These are phyloP conservation scores for Eilema griseolum DNA, from an alignment of 2,888 invertebrate species.

Conservation along the genomic window DNA sequence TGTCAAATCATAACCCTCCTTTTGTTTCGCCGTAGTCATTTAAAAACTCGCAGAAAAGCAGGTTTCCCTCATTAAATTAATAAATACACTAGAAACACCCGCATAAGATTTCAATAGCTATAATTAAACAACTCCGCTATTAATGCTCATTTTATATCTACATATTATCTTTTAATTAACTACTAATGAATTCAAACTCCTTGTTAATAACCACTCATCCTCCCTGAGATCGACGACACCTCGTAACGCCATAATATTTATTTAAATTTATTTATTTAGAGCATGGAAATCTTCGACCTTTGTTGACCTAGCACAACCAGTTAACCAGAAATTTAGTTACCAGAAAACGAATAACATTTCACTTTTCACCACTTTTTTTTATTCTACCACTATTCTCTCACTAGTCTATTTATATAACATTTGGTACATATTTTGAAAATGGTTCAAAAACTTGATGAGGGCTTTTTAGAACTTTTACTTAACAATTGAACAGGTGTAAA, in stretches of 20 bases:
- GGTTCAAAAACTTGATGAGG: no score
- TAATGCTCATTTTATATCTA: background rate
- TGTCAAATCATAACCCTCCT: no score
- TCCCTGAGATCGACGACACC: no score
- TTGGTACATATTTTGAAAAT: no score
- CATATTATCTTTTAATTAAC: conserved; percentile 4
- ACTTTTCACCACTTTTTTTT: background rate
- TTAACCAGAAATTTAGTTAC: background rate
- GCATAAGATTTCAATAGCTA: background rate
- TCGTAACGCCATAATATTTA: background rate
- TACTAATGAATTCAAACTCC: background rate
- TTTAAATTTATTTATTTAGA: background rate
- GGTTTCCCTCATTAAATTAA: background rate
- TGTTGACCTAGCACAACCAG: conserved; percentile 1
- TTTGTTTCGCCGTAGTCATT: no score
- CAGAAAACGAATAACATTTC: background rate
- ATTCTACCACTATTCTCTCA: background rate
- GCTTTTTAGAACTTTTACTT: no score
- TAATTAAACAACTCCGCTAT: background rate
- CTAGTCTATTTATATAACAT: background rate
- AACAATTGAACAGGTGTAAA: no score
- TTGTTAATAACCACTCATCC: background rate
- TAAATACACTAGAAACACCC: background rate
- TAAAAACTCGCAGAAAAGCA: background rate
- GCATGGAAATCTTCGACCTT: conserved; percentile 4